Evolutionary conservation across 1,140 invertebrate genomes (phyloP).

Genomic region (Caenorhabditis briggsae): DNA sequence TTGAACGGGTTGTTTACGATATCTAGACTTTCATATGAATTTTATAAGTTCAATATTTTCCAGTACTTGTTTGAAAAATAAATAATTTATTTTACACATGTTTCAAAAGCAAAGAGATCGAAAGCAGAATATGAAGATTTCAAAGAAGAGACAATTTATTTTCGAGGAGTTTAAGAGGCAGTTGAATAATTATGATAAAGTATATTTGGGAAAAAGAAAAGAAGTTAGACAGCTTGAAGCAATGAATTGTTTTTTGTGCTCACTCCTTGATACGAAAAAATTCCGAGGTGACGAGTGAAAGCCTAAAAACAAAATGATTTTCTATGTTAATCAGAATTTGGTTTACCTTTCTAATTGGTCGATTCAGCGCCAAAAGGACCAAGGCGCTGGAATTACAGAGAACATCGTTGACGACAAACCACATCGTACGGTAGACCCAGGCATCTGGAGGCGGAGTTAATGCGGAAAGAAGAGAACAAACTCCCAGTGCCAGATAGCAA

Average conservation of each 20-base stretch:
- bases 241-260: conserved; percentile 53
- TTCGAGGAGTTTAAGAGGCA: conserved; percentile 30
- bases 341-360: conserved; percentile 57
- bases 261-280: conserved; percentile 42
- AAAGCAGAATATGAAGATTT: conserved; percentile 20
- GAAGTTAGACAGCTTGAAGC: conserved; percentile 39
- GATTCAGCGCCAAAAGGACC: conserved; percentile 61
- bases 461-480: conserved; percentile 61
- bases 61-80: background rate
- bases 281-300: conserved; percentile 31
- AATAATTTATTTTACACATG: conserved; percentile 48
- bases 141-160: conserved; percentile 22
- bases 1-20: background rate
- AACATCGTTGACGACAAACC: conserved; percentile 68
- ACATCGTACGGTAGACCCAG: conserved; percentile 67
- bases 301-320: background rate
- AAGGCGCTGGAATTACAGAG: conserved; percentile 64
- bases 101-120: conserved; percentile 32
- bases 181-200: conserved; percentile 42
- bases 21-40: background rate
- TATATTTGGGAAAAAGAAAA: background rate
- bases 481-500: conserved; percentile 62
- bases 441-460: conserved; percentile 61
- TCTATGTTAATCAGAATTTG: background rate
- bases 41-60: background rate